Percentiles rank a stretch among this genome's conserved stretches.
Evolutionary conservation across 2,888 invertebrate genomes (phyloP).

Genomic region (Nycteola revayana): DNA sequence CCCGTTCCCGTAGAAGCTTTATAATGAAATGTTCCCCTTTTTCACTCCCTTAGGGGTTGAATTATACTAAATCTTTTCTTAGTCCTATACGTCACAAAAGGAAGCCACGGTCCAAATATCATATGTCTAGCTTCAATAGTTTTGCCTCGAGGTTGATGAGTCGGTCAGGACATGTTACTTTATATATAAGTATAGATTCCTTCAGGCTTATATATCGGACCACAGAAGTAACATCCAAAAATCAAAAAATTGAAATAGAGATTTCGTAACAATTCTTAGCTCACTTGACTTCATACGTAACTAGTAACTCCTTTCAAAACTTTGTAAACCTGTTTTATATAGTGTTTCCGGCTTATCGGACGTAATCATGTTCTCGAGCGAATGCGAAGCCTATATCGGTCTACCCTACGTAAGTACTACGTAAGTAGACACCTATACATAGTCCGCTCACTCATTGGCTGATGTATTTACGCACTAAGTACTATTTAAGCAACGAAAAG

Average conservation of each 20-base stretch:
- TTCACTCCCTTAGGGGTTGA: no score
- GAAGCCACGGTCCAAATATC: no score
- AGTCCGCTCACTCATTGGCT: constrained; percentile 9
- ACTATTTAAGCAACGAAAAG: constrained; percentile 30
- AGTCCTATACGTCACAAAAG: no score
- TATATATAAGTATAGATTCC: no score
- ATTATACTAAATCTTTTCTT: no score
- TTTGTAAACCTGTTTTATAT: constrained; percentile 50
- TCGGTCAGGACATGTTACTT: no score
- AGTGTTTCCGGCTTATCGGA: constrained; percentile 53
- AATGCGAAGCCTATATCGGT: constrained; percentile 22
- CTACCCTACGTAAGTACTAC: not conserved
- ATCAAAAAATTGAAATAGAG: constrained; percentile 26
- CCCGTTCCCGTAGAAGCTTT: no score
- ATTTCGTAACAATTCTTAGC: constrained; percentile 29
- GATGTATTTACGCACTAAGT: constrained; percentile 34
- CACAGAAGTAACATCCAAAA: constrained; percentile 10
- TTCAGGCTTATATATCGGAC: no score
- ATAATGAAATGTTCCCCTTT: no score
- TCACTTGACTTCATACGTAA: constrained; percentile 36
- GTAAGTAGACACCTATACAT: no score
- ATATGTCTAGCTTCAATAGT: no score
- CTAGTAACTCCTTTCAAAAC: constrained; percentile 60
- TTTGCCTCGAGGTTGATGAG: no score
- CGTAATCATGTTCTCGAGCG: constrained; percentile 39